phyloP scores from a whole-genome alignment of 2,113 vertebrate genomes.

The Megaceryle maxima region DNA sequence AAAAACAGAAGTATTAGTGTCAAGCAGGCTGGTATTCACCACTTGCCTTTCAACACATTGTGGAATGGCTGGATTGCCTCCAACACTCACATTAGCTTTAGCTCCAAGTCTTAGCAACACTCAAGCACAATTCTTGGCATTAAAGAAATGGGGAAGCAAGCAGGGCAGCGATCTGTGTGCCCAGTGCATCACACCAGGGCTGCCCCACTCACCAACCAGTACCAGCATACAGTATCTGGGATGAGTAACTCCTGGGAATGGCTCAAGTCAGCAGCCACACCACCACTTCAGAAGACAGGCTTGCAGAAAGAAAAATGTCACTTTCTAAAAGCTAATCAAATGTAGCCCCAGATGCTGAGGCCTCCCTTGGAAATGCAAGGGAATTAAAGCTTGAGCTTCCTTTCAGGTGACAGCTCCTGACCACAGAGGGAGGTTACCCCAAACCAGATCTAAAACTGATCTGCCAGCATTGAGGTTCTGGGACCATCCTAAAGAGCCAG shows the following conservation, averaged over 20 bases:
- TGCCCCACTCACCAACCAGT: not conserved
- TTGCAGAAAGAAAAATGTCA: not conserved
- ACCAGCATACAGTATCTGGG: not conserved
- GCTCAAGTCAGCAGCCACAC: not conserved
- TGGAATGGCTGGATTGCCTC: not conserved
- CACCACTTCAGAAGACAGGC: not conserved
- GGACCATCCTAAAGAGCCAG: not conserved
- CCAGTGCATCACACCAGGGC: not conserved
- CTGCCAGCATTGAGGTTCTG: not conserved
- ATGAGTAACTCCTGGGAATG: not conserved
- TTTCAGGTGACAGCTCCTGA: not conserved
- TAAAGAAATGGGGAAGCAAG: not conserved
- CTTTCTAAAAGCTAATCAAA: not conserved
- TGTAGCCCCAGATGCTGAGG: not conserved
- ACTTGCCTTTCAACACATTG: not conserved
- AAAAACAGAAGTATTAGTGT: not conserved
- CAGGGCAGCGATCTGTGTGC: not conserved
- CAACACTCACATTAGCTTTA: constrained; percentile 19
- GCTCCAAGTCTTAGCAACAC: not conserved
- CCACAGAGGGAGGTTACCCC: not conserved
- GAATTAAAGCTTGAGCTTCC: not conserved
- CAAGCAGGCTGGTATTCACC: not conserved
- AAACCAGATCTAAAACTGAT: not conserved
- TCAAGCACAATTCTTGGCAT: not conserved
- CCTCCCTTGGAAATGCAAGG: not conserved